phyloP scores from a whole-genome alignment of 2,113 vertebrate genomes.

The Muntiacus reevesi region DNA sequence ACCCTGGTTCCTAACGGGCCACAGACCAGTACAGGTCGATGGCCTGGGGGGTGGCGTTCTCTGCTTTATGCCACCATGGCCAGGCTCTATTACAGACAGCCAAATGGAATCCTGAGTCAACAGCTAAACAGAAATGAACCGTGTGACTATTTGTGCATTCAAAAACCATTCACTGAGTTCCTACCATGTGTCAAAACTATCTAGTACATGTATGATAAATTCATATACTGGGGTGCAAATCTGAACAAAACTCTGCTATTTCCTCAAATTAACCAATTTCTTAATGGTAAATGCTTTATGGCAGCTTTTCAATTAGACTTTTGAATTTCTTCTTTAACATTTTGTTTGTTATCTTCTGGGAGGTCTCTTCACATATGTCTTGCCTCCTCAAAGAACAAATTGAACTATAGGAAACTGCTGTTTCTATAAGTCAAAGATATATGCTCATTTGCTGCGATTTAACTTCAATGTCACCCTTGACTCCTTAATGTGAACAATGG shows the following conservation, averaged over 20 bases:
- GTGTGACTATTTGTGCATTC: neutral
- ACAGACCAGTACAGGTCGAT: neutral
- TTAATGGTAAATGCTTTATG: neutral
- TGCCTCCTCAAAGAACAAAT: neutral
- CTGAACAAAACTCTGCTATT: neutral
- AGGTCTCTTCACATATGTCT: neutral
- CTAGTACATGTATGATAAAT: neutral
- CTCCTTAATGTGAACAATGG: neutral
- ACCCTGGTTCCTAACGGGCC: neutral
- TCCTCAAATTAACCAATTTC: neutral
- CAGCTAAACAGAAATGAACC: neutral
- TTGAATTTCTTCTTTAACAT: slow-evolving; percentile 8
- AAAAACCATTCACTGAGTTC: neutral
- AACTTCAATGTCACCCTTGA: neutral
- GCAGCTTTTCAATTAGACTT: slow-evolving; percentile 13
- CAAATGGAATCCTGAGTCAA: neutral
- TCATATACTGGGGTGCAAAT: neutral
- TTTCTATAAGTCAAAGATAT: neutral
- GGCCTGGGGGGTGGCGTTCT: neutral
- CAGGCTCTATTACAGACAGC: neutral
- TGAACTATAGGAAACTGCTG: neutral
- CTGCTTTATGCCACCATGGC: neutral
- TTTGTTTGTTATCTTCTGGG: slow-evolving; percentile 12
- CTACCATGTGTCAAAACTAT: neutral
- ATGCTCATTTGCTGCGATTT: slow-evolving; percentile 13